These are phyloP conservation scores for Ceratina australensis DNA, from an alignment of 1,140 invertebrate species.

Conservation along the genomic window DNA sequence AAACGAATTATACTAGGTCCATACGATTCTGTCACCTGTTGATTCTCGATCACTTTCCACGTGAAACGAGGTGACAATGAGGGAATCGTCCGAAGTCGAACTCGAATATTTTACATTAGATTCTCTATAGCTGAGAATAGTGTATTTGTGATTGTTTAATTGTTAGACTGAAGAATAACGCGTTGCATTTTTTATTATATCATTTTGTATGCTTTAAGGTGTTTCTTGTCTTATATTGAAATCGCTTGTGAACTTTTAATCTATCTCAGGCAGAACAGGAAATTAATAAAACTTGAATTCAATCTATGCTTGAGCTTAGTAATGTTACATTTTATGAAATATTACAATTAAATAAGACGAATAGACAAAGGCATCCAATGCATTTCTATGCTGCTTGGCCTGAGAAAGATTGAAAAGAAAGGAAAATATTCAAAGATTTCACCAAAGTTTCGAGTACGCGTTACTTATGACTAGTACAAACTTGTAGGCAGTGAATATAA, in stretches of 20 bases:
- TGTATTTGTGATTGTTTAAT: slow-evolving; percentile 33
- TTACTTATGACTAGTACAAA: not conserved
- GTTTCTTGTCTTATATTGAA: slow-evolving; percentile 13
- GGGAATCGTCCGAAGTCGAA: not conserved
- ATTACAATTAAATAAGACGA: too few species aligned
- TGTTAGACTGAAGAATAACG: slow-evolving; percentile 11
- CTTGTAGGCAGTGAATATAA: not conserved
- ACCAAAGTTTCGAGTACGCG: not conserved
- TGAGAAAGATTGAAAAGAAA: not conserved
- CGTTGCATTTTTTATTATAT: slow-evolving; percentile 9
- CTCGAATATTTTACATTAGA: not conserved
- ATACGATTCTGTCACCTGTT: not conserved
- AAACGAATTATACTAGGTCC: slow-evolving; percentile 1
- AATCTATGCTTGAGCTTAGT: too few species aligned
- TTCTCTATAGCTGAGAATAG: slow-evolving; percentile 4
- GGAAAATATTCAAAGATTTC: not conserved
- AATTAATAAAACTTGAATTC: too few species aligned
- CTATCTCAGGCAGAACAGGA: too few species aligned
- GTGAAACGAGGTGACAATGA: too few species aligned
- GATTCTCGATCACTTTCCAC: too few species aligned
- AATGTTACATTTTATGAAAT: too few species aligned
- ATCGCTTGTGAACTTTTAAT: not conserved
- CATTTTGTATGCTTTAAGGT: slow-evolving; percentile 3
- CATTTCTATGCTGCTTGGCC: not conserved
- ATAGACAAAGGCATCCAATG: too few species aligned